Evolutionary conservation across 2,113 vertebrate genomes (phyloP).

Genomic region (Rhizomys pruinosus): DNA sequence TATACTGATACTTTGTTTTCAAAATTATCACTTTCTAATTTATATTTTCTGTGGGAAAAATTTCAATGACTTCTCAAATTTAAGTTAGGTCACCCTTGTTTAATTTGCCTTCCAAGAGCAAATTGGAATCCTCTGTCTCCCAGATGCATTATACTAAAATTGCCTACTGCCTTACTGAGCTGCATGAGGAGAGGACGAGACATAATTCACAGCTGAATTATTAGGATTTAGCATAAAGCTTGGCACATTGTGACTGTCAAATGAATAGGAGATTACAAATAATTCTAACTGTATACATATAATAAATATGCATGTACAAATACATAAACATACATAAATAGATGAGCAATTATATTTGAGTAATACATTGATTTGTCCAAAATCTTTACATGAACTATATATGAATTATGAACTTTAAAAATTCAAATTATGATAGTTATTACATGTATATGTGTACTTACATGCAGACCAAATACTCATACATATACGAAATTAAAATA

Average conservation of each 20-base stretch:
- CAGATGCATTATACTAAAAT: not conserved
- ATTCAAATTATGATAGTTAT: not conserved
- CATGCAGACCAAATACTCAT: no score
- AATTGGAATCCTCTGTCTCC: not conserved
- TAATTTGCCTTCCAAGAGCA: not conserved
- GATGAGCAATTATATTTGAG: not conserved
- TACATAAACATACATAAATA: not conserved
- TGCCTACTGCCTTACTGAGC: not conserved
- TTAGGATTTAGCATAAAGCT: not conserved
- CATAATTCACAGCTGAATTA: not conserved
- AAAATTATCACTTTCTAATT: not conserved
- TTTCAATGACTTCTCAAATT: not conserved
- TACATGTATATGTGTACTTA: no score
- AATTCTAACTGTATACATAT: not conserved
- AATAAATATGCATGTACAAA: not conserved
- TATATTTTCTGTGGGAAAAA: not conserved
- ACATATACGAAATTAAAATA: no score
- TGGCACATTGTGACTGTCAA: not conserved
- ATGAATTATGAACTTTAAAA: not conserved
- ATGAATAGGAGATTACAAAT: slow-evolving; percentile 3
- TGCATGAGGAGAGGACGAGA: not conserved
- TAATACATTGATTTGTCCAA: not conserved
- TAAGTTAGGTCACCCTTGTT: not conserved
- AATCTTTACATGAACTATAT: not conserved
- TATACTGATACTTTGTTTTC: not conserved